Conservation (phyloP, 2,888 invertebrate genomes). For the Phalera bucephala region DNA sequence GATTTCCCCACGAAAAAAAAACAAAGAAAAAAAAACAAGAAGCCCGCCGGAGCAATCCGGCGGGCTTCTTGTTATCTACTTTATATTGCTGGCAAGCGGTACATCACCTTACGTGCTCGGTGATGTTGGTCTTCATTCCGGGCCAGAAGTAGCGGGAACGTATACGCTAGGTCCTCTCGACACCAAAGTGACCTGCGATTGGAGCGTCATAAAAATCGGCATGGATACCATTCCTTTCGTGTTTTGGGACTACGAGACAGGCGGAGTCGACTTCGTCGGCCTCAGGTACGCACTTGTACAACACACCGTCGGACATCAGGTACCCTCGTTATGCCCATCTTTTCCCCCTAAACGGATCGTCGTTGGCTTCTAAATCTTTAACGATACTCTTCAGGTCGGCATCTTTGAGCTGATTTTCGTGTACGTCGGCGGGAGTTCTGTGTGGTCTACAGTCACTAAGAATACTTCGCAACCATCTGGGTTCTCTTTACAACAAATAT, state of each 20-base stretch:
- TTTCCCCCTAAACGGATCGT: neutral
- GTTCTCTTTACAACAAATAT: constrained; percentile 3
- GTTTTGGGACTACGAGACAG: neutral
- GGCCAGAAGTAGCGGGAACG: too few species aligned
- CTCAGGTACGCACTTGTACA: neutral
- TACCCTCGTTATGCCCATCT: neutral
- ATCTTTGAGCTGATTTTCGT: constrained; percentile 10
- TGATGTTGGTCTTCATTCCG: too few species aligned
- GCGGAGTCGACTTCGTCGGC: neutral
- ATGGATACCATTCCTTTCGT: neutral
- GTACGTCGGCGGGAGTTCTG: constrained; percentile 1
- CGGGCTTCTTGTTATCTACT: too few species aligned
- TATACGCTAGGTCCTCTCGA: constrained; percentile 3
- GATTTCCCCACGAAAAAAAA: too few species aligned
- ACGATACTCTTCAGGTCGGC: neutral
- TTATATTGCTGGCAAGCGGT: constrained; percentile 5
- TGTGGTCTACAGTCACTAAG: constrained; percentile 5
- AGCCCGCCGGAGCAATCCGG: too few species aligned
- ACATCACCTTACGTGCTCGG: neutral
- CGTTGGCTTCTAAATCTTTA: neutral
- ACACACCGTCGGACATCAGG: neutral
- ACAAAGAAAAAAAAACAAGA: too few species aligned
- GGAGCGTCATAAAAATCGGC: constrained; percentile 2
- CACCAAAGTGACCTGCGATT: constrained; percentile 6
- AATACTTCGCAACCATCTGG: constrained; percentile 3